These are phyloP conservation scores for Lumbricus terrestris DNA, from an alignment of 2,888 invertebrate genomes.

Conservation along the genomic window DNA sequence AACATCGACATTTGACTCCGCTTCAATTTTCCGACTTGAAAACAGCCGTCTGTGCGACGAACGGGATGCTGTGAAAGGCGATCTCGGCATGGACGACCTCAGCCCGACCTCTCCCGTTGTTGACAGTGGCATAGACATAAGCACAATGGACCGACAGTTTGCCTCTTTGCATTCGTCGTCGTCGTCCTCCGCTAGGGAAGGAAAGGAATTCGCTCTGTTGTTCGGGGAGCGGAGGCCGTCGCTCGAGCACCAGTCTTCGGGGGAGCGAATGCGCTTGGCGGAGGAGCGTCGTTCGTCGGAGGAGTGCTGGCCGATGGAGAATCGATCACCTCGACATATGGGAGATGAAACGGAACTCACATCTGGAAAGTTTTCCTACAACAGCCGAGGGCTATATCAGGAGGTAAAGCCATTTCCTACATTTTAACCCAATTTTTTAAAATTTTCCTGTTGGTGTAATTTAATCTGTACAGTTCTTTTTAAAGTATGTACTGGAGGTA, in stretches of 20 bases:
- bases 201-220: background rate
- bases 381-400: background rate
- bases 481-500: background rate
- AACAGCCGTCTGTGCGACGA: background rate
- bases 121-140: conserved; percentile 27
- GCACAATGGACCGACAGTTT: conserved; percentile 17
- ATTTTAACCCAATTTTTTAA: background rate
- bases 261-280: background rate
- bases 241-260: background rate
- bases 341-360: background rate
- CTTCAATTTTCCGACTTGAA: background rate
- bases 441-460: background rate
- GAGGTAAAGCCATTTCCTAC: background rate
- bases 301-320: background rate
- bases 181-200: background rate
- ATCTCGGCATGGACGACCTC: conserved; percentile 11
- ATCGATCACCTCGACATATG: background rate
- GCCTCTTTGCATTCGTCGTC: background rate
- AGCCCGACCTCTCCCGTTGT: conserved; percentile 18
- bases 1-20: background rate
- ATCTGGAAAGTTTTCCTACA: background rate
- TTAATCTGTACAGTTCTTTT: background rate
- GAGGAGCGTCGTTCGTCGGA: background rate
- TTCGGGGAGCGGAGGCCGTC: background rate
- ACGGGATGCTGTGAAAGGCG: background rate